phyloP scores from a whole-genome alignment of 2,888 invertebrate genomes.

The Netelia inedita region DNA sequence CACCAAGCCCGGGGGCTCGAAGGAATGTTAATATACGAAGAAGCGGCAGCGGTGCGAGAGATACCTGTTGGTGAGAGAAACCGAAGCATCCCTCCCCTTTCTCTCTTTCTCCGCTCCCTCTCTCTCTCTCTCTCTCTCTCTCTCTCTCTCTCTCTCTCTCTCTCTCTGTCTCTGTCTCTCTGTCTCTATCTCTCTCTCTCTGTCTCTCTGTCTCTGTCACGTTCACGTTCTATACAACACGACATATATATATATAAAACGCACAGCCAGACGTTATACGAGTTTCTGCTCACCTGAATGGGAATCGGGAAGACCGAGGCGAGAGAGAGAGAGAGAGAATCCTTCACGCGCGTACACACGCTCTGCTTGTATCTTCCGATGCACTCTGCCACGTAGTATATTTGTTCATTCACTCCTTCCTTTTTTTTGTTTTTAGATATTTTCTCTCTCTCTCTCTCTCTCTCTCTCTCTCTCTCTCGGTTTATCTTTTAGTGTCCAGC shows the following conservation, averaged over 20 bases:
- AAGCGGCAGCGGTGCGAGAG: slow-evolving; percentile 48
- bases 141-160: neutral
- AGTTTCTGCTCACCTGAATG: slow-evolving; percentile 45
- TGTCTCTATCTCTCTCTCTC: slow-evolving; percentile 15
- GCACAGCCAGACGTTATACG: slow-evolving; percentile 37
- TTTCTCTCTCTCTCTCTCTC: no score
- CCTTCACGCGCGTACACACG: no score
- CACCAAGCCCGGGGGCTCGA: slow-evolving; percentile 33
- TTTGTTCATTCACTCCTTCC: neutral
- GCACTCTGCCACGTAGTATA: neutral
- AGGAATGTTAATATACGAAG: slow-evolving; percentile 71
- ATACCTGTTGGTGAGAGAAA: slow-evolving; percentile 50
- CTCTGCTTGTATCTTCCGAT: neutral
- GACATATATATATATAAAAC: neutral
- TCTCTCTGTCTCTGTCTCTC: neutral
- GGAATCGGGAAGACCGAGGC: slow-evolving; percentile 19
- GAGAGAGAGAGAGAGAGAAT: neutral
- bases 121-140: no score
- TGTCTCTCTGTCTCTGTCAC: neutral
- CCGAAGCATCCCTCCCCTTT: slow-evolving; percentile 39
- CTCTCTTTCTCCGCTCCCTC: no score
- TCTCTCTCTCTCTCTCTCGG: no score
- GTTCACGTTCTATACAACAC: neutral
- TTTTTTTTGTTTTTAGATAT: neutral
- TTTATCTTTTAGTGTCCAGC: no score